phyloP scores from a whole-genome alignment of 2,113 vertebrate species.

The Protobothrops flavoviridis region DNA sequence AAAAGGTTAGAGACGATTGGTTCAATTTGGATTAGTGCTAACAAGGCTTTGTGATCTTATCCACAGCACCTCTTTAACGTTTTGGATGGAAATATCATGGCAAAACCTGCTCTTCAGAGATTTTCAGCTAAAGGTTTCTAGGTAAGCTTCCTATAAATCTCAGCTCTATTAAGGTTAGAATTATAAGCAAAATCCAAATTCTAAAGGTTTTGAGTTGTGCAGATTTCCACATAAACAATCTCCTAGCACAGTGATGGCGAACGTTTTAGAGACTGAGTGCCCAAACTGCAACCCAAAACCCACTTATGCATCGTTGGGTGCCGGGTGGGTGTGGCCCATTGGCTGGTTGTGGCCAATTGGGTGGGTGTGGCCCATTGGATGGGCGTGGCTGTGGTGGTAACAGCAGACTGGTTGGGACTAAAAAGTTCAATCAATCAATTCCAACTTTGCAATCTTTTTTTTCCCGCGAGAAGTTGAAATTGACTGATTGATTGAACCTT shows the following conservation, averaged over 20 bases:
- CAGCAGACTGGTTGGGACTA: too few species aligned
- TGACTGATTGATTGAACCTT: too few species aligned
- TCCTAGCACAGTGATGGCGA: neutral
- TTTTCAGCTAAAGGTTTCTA: neutral
- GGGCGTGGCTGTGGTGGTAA: too few species aligned
- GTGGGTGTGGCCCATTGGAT: too few species aligned
- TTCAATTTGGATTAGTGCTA: conserved; percentile 8
- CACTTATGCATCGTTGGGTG: too few species aligned
- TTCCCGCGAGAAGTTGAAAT: too few species aligned
- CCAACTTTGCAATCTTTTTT: too few species aligned
- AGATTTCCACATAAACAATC: neutral
- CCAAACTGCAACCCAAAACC: too few species aligned
- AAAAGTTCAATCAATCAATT: too few species aligned
- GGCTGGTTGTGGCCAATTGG: too few species aligned
- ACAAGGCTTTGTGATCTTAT: neutral
- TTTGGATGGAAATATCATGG: neutral
- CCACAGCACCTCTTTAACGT: neutral
- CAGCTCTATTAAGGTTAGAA: neutral
- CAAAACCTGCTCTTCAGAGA: conserved; percentile 6
- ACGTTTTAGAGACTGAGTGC: too few species aligned
- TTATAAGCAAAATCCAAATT: conserved; percentile 22
- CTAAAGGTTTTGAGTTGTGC: conserved; percentile 5
- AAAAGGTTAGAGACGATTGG: neutral
- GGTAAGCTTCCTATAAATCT: conserved; percentile 17
- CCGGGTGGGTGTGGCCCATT: too few species aligned